Conservation (phyloP, 2,797 vertebrate species). For the Cottoperca gobio region DNA sequence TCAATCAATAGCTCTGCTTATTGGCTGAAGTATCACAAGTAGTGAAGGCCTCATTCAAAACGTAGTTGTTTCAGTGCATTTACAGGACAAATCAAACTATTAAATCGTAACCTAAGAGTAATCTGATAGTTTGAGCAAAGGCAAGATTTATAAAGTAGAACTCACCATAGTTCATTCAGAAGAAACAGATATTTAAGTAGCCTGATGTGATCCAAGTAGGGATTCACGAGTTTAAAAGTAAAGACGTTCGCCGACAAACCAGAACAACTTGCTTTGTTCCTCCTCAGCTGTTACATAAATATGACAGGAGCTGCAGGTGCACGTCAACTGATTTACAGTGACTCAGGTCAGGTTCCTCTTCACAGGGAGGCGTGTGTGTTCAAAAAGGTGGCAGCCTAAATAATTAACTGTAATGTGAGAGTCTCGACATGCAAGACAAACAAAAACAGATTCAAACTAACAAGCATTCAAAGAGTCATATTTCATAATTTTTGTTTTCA, state of each 20-base stretch:
- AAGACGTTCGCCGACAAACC: constrained; percentile 32
- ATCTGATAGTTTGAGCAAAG: background rate
- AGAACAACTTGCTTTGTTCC: constrained; percentile 64
- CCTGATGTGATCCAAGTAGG: background rate
- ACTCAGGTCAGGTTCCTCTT: constrained; percentile 30
- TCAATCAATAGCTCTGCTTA: background rate
- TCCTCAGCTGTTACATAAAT: constrained; percentile 44
- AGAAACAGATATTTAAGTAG: background rate
- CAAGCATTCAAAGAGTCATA: background rate
- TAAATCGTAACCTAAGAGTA: background rate
- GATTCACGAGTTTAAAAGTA: background rate
- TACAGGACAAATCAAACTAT: background rate
- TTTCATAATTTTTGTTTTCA: background rate
- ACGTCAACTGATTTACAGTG: constrained; percentile 22
- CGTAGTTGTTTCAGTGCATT: background rate
- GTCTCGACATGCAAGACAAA: background rate
- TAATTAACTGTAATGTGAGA: constrained; percentile 11
- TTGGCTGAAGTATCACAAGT: background rate
- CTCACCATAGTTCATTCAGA: constrained; percentile 35
- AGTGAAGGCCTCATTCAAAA: background rate
- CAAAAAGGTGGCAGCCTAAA: background rate
- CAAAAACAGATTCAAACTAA: constrained; percentile 6
- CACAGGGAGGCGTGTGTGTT: background rate
- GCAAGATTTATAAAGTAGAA: background rate
- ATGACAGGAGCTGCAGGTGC: constrained; percentile 39